Conservation (phyloP, 2,797 vertebrate genomes). For the Clarias platycephalus region DNA sequence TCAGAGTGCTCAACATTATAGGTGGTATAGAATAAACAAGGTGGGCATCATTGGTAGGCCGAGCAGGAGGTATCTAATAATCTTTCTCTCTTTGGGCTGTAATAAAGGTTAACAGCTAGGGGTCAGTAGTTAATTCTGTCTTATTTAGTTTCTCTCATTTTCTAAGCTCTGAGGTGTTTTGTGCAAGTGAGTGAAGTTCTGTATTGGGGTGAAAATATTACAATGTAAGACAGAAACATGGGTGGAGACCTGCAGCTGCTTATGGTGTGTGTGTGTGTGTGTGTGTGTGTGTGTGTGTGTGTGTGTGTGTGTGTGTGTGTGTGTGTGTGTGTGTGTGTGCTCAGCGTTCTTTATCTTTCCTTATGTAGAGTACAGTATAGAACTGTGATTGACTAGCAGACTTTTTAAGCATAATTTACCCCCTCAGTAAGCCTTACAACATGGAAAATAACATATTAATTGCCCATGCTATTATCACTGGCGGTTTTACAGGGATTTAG, state of each 20-base stretch:
- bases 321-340: constrained; percentile 11
- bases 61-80: background rate
- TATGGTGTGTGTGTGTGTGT: constrained; percentile 28
- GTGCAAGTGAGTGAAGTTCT: constrained; percentile 12
- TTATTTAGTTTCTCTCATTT: constrained; percentile 8
- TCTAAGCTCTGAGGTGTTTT: constrained; percentile 5
- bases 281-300: constrained; percentile 30
- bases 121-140: constrained; percentile 25
- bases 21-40: background rate
- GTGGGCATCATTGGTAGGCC: background rate
- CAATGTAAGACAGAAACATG: constrained; percentile 31
- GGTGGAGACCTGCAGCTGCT: constrained; percentile 40
- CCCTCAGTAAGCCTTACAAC: constrained; percentile 40
- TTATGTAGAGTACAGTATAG: constrained; percentile 7
- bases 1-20: background rate
- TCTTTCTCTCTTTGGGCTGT: background rate
- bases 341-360: constrained; percentile 23
- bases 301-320: constrained; percentile 12
- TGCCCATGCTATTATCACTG: constrained; percentile 49
- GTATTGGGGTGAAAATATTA: constrained; percentile 32
- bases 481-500: background rate
- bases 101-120: constrained; percentile 34
- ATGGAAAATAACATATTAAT: constrained; percentile 48
- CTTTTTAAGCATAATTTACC: constrained; percentile 44
- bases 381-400: constrained; percentile 28